These are phyloP conservation scores for Brachypalpus laphriformis DNA, from an alignment of 2,888 invertebrate species.

Conservation along the genomic window DNA sequence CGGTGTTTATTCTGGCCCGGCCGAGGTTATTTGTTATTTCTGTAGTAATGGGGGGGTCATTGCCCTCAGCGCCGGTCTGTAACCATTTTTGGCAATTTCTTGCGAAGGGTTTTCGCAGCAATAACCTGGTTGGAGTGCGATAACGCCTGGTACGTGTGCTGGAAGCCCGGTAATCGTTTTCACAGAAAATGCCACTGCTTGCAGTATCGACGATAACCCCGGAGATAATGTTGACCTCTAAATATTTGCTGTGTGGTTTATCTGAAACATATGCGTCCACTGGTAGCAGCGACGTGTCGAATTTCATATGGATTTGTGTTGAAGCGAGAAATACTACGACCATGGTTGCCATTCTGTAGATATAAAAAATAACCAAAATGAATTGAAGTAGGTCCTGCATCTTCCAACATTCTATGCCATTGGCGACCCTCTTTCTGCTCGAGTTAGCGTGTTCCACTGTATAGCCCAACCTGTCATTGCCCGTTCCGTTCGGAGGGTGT, in stretches of 20 bases:
- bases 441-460: no score
- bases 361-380: no score
- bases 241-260: not conserved
- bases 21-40: slow-evolving; percentile 18
- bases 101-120: not conserved
- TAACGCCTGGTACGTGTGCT: not conserved
- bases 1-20: slow-evolving; percentile 10
- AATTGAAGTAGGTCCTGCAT: no score
- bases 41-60: not conserved
- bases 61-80: slow-evolving; percentile 48
- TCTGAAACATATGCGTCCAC: not conserved
- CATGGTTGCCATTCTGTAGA: no score
- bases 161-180: not conserved
- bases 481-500: no score
- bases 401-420: no score
- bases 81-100: not conserved
- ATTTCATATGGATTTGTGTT: not conserved
- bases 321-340: no score
- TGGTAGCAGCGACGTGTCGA: slow-evolving; percentile 25
- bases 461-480: no score
- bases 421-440: no score
- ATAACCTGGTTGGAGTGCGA: no score
- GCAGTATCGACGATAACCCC: slow-evolving; percentile 31
- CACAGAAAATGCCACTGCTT: not conserved
- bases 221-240: slow-evolving; percentile 30